Conservation (phyloP, 2,888 invertebrate species). For the Diabrotica balteata region DNA sequence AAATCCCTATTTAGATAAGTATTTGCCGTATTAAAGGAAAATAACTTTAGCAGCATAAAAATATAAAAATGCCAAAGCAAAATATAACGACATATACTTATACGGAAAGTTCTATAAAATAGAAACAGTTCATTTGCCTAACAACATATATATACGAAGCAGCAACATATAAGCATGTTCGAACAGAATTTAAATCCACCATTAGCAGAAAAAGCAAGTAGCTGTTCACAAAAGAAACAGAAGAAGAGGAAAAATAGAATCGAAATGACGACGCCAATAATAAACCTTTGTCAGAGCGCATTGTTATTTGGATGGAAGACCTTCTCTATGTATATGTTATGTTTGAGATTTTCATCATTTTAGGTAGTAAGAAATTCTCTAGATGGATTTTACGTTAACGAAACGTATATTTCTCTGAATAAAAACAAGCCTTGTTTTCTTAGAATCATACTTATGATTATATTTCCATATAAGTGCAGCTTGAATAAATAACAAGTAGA, state of each 20-base stretch:
- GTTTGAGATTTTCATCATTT: constrained; percentile 21
- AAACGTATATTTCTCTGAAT: constrained; percentile 5
- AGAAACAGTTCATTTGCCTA: constrained; percentile 52
- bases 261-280: constrained; percentile 56
- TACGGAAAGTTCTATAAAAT: constrained; percentile 28
- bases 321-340: constrained; percentile 11
- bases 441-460: too few relatives aligned
- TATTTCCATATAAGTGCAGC: too few relatives aligned
- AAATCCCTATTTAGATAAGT: neutral
- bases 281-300: constrained; percentile 56
- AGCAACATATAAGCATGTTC: constrained; percentile 53
- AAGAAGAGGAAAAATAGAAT: constrained; percentile 37
- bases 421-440: neutral
- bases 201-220: constrained; percentile 56
- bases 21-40: constrained; percentile 1
- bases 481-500: too few relatives aligned
- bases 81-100: constrained; percentile 18
- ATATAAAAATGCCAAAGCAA: constrained; percentile 14
- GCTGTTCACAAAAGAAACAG: constrained; percentile 49
- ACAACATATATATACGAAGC: constrained; percentile 47
- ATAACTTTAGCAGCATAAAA: neutral
- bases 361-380: neutral
- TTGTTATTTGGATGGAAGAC: constrained; percentile 46
- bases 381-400: constrained; percentile 12
- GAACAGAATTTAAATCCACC: constrained; percentile 55